Evolutionary conservation across 2,888 invertebrate genomes (phyloP).

Genomic region (Cerceris rybyensis): DNA sequence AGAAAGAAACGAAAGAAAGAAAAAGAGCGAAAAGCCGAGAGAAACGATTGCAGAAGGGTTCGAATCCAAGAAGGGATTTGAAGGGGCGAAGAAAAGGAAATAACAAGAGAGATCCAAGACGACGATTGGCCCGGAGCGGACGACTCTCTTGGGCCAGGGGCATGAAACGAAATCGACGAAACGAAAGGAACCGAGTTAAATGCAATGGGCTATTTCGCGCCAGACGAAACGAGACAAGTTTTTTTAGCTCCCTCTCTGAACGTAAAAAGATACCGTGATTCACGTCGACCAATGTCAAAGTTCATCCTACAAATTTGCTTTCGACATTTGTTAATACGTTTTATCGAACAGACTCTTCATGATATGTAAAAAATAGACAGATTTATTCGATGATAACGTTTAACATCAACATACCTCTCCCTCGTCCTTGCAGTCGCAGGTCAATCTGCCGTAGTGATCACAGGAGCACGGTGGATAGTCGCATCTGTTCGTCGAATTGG

Average conservation of each 20-base stretch:
- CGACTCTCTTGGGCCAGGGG: slow-evolving; percentile 38
- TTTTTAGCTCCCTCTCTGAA: slow-evolving; percentile 15
- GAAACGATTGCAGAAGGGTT: slow-evolving; percentile 1
- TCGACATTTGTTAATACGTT: not conserved
- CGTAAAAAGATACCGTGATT: slow-evolving; percentile 41
- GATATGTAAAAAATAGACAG: slow-evolving; percentile 13
- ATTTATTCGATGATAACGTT: slow-evolving; percentile 21
- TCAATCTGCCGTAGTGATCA: slow-evolving; percentile 84
- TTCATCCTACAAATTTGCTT: slow-evolving; percentile 21
- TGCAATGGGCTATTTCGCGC: slow-evolving; percentile 49
- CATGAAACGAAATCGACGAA: slow-evolving; percentile 55
- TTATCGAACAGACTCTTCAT: not conserved
- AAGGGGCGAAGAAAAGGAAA: slow-evolving; percentile 2
- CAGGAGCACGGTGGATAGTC: slow-evolving; percentile 84
- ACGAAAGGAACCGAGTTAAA: slow-evolving; percentile 54
- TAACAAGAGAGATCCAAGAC: slow-evolving; percentile 43
- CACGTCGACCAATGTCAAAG: slow-evolving; percentile 21
- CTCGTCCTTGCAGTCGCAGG: slow-evolving; percentile 84
- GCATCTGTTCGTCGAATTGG: slow-evolving; percentile 79
- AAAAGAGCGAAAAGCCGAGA: not conserved
- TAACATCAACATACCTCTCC: slow-evolving; percentile 80
- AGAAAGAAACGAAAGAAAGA: not conserved
- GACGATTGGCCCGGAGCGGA: slow-evolving; percentile 52
- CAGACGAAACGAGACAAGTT: slow-evolving; percentile 28
- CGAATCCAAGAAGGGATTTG: slow-evolving; percentile 9